A percentile compares a stretch with the other conserved stretches of the same genome.
These are phyloP conservation scores for Uria aalge DNA, from an alignment of 2,113 vertebrate genomes.

Conservation along the genomic window DNA sequence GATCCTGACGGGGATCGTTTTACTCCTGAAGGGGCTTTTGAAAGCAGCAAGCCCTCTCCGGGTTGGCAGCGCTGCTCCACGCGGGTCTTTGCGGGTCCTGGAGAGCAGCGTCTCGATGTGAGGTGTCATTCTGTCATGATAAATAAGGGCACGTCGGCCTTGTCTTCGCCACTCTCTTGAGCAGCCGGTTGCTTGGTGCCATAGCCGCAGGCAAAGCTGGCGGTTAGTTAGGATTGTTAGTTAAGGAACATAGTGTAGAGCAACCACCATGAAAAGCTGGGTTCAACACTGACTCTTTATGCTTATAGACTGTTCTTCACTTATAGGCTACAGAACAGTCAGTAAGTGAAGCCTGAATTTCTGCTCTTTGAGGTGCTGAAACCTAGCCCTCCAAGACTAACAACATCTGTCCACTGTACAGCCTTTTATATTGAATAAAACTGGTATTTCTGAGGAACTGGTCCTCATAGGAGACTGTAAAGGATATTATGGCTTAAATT, in stretches of 20 bases:
- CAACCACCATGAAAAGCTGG: rapidly evolving
- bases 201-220: neutral
- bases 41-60: rapidly evolving
- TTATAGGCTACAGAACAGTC: rapidly evolving
- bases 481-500: neutral
- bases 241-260: rapidly evolving
- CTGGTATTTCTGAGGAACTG: neutral
- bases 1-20: too few species aligned
- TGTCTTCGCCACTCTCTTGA: rapidly evolving
- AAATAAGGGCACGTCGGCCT: rapidly evolving
- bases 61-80: rapidly evolving
- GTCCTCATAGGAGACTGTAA: too few species aligned
- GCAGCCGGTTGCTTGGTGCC: too few species aligned
- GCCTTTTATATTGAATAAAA: neutral
- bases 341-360: neutral
- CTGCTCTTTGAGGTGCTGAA: neutral
- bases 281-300: rapidly evolving
- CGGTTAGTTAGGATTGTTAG: too few species aligned
- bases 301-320: rapidly evolving
- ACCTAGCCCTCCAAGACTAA: neutral
- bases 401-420: rapidly evolving
- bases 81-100: rapidly evolving
- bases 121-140: rapidly evolving
- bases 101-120: neutral
- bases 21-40: too few species aligned